phyloP scores from a whole-genome alignment of 2,113 vertebrate species.

The Manacus vitellinus region DNA sequence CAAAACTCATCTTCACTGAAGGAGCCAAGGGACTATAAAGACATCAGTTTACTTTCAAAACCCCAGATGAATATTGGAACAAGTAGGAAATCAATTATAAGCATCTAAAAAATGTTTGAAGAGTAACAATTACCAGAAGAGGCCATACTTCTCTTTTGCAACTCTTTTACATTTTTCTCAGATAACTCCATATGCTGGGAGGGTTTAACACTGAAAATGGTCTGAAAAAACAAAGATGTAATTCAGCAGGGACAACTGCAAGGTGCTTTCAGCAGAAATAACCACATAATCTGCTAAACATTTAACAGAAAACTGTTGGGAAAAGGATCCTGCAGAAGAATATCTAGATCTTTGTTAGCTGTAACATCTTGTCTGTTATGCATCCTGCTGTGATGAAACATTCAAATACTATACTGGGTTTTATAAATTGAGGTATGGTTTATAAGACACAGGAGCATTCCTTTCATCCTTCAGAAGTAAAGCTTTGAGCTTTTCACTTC shows the following conservation, averaged over 20 bases:
- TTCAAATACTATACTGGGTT: neutral
- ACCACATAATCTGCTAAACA: neutral
- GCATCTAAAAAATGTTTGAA: neutral
- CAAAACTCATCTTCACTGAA: neutral
- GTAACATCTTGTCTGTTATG: neutral
- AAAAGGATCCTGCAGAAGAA: neutral
- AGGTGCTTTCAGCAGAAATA: neutral
- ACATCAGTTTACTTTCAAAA: neutral
- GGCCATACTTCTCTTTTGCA: neutral
- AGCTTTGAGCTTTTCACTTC: slow-evolving; percentile 32
- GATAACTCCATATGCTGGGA: neutral
- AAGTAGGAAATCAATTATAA: neutral
- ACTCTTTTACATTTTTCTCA: neutral
- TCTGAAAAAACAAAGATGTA: neutral
- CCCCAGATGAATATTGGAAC: neutral
- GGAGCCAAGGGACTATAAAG: neutral
- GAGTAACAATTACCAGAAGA: neutral
- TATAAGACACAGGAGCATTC: neutral
- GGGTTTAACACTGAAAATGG: neutral
- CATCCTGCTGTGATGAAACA: neutral
- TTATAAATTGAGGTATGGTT: neutral
- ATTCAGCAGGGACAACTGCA: neutral
- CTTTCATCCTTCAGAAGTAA: slow-evolving; percentile 26
- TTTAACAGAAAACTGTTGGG: neutral
- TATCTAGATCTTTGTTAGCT: neutral